Evolutionary conservation across 2,797 vertebrate species (phyloP).

Genomic region (Megaceryle alcyon): DNA sequence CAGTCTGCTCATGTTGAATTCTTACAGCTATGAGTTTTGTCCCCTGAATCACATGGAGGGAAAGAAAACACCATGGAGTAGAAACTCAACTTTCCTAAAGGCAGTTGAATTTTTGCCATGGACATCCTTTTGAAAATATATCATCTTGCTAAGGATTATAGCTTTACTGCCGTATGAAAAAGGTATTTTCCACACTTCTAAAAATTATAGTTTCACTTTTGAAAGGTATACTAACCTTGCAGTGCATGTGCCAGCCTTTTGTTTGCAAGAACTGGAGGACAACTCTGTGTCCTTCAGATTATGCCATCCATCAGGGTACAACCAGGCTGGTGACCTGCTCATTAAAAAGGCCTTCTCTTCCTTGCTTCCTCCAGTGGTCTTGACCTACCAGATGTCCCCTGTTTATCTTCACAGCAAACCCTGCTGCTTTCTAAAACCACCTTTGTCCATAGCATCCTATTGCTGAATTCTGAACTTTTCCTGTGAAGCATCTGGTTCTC

Average conservation of each 20-base stretch:
- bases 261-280: background rate
- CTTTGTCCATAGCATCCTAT: background rate
- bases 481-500: background rate
- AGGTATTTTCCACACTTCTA: background rate
- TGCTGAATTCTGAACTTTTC: background rate
- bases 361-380: background rate
- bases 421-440: background rate
- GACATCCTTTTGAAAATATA: background rate
- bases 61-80: background rate
- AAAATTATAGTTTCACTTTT: background rate
- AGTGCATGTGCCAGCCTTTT: background rate
- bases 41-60: accelerated
- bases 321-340: background rate
- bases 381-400: background rate
- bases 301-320: background rate
- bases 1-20: background rate
- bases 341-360: background rate
- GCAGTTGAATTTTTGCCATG: background rate
- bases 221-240: background rate
- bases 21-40: background rate
- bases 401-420: background rate
- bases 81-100: background rate
- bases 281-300: accelerated
- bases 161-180: background rate
- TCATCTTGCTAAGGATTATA: background rate